These are phyloP conservation scores for Zaprionus nigranus DNA, from an alignment of 1,140 invertebrate genomes.

Conservation along the genomic window DNA sequence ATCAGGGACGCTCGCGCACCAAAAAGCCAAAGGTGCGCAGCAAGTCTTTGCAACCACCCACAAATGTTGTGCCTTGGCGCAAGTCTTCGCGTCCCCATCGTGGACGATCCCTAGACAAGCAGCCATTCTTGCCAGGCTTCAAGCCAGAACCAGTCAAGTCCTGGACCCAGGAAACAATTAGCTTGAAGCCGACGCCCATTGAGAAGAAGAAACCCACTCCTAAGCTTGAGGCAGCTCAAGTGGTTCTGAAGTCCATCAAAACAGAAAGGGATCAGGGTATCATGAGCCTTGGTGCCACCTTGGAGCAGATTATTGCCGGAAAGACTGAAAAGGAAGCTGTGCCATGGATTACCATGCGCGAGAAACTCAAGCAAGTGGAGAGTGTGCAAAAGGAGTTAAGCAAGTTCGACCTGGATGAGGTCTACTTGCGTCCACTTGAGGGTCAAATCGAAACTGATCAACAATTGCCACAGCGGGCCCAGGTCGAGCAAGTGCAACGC, in stretches of 20 bases:
- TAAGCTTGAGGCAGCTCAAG: constrained; percentile 79
- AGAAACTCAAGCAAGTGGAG: constrained; percentile 77
- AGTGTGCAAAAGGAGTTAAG: constrained; percentile 76
- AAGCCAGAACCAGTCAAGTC: constrained; percentile 83
- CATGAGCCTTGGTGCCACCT: constrained; percentile 73
- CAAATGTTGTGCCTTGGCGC: constrained; percentile 80
- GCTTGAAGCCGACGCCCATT: constrained; percentile 85
- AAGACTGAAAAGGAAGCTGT: constrained; percentile 81
- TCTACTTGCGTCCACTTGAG: constrained; percentile 72
- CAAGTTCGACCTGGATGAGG: constrained; percentile 80
- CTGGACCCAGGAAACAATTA: constrained; percentile 87
- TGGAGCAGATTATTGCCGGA: constrained; percentile 76
- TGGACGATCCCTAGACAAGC: constrained; percentile 80
- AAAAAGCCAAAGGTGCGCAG: constrained; percentile 75
- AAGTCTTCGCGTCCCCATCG: constrained; percentile 75
- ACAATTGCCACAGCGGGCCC: constrained; percentile 65
- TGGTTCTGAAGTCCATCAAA: constrained; percentile 82
- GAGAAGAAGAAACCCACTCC: constrained; percentile 81
- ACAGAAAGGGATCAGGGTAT: constrained; percentile 79
- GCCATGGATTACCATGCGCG: constrained; percentile 83
- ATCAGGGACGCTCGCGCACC: constrained; percentile 71
- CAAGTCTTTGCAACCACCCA: constrained; percentile 76
- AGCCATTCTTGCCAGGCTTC: constrained; percentile 70
- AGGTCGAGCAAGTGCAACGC: constrained; percentile 64
- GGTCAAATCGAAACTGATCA: constrained; percentile 67